Percentiles rank a stretch among this genome's conserved stretches.
These are phyloP conservation scores for Nautilus pompilius DNA, from an alignment of 1,140 invertebrate species.

Conservation along the genomic window DNA sequence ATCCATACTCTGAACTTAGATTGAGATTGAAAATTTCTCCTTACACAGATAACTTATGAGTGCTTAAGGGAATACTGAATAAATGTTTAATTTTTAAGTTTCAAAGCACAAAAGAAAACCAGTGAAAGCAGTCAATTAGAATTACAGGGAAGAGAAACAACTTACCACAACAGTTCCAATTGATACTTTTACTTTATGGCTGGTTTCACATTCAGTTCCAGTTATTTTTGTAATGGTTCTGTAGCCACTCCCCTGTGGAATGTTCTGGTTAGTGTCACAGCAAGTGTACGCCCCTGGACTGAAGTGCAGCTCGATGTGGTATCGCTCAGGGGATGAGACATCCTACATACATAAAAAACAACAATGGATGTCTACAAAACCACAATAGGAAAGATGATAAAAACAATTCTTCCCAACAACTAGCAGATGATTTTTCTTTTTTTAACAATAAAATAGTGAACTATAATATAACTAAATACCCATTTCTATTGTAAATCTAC, in stretches of 20 bases:
- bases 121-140: no score
- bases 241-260: slow-evolving; percentile 89
- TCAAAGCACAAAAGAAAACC: no score
- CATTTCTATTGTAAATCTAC: no score
- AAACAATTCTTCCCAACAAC: neutral
- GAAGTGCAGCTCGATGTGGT: slow-evolving; percentile 96
- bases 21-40: no score
- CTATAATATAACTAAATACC: neutral
- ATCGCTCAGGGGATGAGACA: slow-evolving; percentile 61
- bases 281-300: slow-evolving; percentile 73
- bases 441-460: neutral
- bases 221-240: slow-evolving; percentile 64
- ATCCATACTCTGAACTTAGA: no score
- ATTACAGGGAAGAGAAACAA: no score
- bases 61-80: no score
- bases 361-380: neutral
- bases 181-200: no score
- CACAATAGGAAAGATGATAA: neutral
- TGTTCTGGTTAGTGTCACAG: slow-evolving; percentile 60
- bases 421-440: neutral
- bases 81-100: no score
- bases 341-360: slow-evolving; percentile 57
- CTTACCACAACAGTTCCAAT: no score
- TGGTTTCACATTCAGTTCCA: no score
- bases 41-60: no score